Conservation (phyloP, 2,888 invertebrate species). For the Smittia sp. region DNA sequence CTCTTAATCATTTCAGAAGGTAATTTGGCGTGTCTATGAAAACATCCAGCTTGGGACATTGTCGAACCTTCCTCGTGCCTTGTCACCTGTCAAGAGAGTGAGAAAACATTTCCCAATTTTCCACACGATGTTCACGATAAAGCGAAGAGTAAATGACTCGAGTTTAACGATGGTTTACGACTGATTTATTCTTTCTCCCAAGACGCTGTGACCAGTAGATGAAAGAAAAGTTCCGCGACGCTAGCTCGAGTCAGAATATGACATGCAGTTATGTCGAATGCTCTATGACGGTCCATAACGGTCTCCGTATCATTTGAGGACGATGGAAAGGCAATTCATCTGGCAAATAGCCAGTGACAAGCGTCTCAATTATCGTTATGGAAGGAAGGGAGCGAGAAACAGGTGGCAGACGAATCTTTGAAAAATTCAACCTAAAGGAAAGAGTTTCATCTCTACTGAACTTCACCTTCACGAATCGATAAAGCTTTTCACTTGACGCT, state of each 20-base stretch:
- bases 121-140: neutral
- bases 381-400: neutral
- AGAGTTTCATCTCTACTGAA: neutral
- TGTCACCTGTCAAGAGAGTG: neutral
- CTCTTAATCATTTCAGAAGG: constrained; percentile 18
- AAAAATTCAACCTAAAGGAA: neutral
- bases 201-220: neutral
- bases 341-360: neutral
- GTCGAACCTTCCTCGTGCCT: neutral
- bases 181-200: constrained; percentile 6
- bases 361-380: neutral
- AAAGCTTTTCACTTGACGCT: neutral
- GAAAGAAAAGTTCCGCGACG: neutral
- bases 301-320: too few relatives aligned
- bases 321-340: constrained; percentile 3
- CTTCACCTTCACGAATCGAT: neutral
- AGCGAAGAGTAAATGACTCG: too few relatives aligned
- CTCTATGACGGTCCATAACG: neutral
- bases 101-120: neutral
- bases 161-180: neutral
- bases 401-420: neutral
- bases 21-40: neutral
- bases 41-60: neutral
- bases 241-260: neutral
- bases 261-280: neutral